These are phyloP conservation scores for Myotis vivesi DNA, from an alignment of 2,797 vertebrate species.

Conservation along the genomic window DNA sequence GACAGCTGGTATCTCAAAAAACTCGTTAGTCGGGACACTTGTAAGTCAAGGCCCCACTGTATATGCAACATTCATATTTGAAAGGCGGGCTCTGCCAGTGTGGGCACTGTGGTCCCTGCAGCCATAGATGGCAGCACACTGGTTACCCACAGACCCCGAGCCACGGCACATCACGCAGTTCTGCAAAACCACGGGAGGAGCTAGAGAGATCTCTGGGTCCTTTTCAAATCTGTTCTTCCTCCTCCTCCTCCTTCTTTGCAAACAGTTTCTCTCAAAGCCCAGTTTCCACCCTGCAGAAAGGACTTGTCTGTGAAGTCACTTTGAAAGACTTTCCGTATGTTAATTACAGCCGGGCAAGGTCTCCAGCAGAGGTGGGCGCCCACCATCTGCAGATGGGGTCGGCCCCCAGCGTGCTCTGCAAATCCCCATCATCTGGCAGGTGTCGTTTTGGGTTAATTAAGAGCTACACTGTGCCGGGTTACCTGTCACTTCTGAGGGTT, in stretches of 20 bases:
- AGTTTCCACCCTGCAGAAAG: slow-evolving; percentile 65
- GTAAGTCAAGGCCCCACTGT: too few relatives aligned
- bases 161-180: rapidly evolving
- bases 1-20: too few relatives aligned
- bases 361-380: slow-evolving; percentile 70
- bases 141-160: not conserved
- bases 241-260: not conserved
- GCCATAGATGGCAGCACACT: rapidly evolving
- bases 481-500: slow-evolving; percentile 73
- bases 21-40: too few relatives aligned
- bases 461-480: slow-evolving; percentile 70
- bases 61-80: not conserved
- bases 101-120: not conserved
- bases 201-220: not conserved
- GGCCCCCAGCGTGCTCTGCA: slow-evolving; percentile 71
- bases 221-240: not conserved
- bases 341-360: slow-evolving; percentile 72
- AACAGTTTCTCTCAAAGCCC: slow-evolving; percentile 53
- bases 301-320: slow-evolving; percentile 75
- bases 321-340: slow-evolving; percentile 79
- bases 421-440: slow-evolving; percentile 79
- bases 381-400: slow-evolving; percentile 74
- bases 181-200: not conserved
- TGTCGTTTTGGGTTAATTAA: slow-evolving; percentile 80
- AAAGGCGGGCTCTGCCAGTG: not conserved